Evolutionary conservation across 2,113 vertebrate genomes (phyloP), one percentile per base, ranked within the genome.

Genomic region (Pampusana beccarii): DNA sequence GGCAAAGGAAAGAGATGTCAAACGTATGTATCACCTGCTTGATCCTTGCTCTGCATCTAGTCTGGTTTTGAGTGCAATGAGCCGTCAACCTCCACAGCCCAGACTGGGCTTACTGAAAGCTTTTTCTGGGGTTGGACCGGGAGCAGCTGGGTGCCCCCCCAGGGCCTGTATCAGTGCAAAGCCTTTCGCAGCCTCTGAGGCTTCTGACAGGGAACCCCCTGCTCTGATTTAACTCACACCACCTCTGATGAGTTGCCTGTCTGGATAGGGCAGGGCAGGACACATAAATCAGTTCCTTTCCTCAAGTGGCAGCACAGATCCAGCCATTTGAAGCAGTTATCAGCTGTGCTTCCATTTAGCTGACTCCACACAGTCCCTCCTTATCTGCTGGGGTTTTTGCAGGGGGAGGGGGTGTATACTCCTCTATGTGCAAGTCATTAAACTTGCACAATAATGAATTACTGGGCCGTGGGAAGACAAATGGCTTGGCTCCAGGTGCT

Each of bases 1-100:
- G 64, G 93, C 80, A 97, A 96, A 81, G 57, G 44, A 94, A 82
- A 77, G 78, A 96, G 31, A 93, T 2, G 40, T 82, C 57, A 79
- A 16, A 81, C 58, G 28, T 10, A 6, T 1, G 11, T 33, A 81
- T n/a, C 23, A 23, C 24, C 57, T 58, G 70, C 66, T 36, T 65
- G 57, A 57, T 23, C 16, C 29, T 72, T 2, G 0, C 38, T 80
- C 75, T 69, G 57, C 67, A 78, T 36, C 62, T 78, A 60, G 40
- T 53, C 29, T 51, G 8, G 12, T 79, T 74, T 72, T 42, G 33
- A n/a, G 33, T 23, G 69, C 64, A 77, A 0, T 34, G 42, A 80
- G 50, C 56, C 20, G 20, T 20, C 48, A n/a, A 24, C 28, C 58
- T 78, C 40, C n/a, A 58, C 4, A 75, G 69, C 14, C 13, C 14